Conservation (phyloP, 2,888 invertebrate species). For the Lepidocyrtinus sp. region DNA sequence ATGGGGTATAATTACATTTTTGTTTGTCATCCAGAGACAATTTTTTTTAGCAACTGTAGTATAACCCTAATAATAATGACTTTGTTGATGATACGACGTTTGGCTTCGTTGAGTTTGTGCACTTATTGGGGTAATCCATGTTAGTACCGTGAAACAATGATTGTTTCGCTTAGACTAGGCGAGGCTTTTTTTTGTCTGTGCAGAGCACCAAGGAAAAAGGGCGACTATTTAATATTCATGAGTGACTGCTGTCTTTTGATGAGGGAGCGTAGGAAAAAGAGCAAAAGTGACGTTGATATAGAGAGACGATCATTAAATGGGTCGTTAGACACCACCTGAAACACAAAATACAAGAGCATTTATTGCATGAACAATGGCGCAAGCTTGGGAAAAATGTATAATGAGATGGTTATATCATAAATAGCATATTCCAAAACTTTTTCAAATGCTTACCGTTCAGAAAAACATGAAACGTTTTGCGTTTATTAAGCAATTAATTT, state of each 20-base stretch:
- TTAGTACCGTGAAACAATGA: neutral
- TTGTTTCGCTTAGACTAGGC: neutral
- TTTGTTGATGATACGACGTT: neutral
- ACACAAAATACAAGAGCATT: neutral
- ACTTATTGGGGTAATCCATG: neutral
- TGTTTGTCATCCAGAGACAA: neutral
- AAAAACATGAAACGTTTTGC: neutral
- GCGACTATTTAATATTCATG: conserved; percentile 13
- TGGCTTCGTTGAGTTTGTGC: neutral
- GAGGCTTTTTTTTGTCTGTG: neutral
- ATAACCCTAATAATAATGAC: neutral
- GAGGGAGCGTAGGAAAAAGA: conserved; percentile 3
- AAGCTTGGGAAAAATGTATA: neutral
- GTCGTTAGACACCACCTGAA: conserved; percentile 17
- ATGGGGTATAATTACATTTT: conserved; percentile 8
- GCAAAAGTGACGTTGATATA: neutral
- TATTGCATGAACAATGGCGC: neutral
- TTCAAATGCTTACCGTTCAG: neutral
- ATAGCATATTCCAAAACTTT: too few relatives aligned
- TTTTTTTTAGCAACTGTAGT: neutral
- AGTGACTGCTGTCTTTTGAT: conserved; percentile 2
- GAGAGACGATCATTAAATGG: conserved; percentile 16
- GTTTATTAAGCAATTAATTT: too few relatives aligned
- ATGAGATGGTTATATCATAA: neutral
- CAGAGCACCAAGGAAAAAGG: neutral